A percentile compares a stretch with the other conserved stretches of the same genome.
phyloP scores from a whole-genome alignment of 1,140 invertebrate genomes.

The Drosophila nigromelanica region DNA sequence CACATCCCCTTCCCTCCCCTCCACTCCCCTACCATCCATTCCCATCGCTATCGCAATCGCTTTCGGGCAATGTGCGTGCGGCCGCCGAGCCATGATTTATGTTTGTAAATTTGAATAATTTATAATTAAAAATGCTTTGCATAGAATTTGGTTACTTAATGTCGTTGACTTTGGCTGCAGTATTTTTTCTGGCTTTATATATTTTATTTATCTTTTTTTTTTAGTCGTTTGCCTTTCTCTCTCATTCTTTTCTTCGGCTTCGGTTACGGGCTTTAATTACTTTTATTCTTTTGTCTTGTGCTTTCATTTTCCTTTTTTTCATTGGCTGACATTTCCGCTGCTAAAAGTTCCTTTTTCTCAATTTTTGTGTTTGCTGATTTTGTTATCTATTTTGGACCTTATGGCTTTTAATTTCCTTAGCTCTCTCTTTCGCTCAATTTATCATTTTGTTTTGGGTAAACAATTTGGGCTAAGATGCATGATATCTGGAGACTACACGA shows the following conservation, averaged over 20 bases:
- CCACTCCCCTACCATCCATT: slow-evolving; percentile 9
- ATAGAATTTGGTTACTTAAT: slow-evolving; percentile 79
- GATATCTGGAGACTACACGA: slow-evolving; percentile 4
- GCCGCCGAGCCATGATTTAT: slow-evolving; percentile 66
- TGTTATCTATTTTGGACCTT: slow-evolving; percentile 69
- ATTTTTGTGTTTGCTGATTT: slow-evolving; percentile 44
- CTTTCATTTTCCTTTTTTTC: slow-evolving; percentile 21
- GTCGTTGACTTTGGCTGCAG: slow-evolving; percentile 62
- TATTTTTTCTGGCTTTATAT: slow-evolving; percentile 39
- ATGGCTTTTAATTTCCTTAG: slow-evolving; percentile 78
- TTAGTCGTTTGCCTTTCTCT: slow-evolving; percentile 20
- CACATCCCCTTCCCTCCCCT: slow-evolving; percentile 1
- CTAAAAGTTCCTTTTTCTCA: slow-evolving; percentile 34
- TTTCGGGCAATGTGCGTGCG: slow-evolving; percentile 61
- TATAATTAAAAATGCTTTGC: slow-evolving; percentile 79
- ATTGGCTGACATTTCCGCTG: slow-evolving; percentile 59
- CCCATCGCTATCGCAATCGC: slow-evolving; percentile 32
- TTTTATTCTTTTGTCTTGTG: slow-evolving; percentile 64
- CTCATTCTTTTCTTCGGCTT: slow-evolving; percentile 29
- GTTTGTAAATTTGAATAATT: slow-evolving; percentile 81
- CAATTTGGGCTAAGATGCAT: background rate
- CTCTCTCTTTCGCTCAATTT: slow-evolving; percentile 62
- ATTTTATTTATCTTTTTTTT: slow-evolving; percentile 37
- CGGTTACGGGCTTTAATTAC: slow-evolving; percentile 69
- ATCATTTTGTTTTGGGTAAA: slow-evolving; percentile 52